Evolutionary conservation across 2,888 invertebrate species (phyloP).

Genomic region (Sinopyrophorus schimmeli): DNA sequence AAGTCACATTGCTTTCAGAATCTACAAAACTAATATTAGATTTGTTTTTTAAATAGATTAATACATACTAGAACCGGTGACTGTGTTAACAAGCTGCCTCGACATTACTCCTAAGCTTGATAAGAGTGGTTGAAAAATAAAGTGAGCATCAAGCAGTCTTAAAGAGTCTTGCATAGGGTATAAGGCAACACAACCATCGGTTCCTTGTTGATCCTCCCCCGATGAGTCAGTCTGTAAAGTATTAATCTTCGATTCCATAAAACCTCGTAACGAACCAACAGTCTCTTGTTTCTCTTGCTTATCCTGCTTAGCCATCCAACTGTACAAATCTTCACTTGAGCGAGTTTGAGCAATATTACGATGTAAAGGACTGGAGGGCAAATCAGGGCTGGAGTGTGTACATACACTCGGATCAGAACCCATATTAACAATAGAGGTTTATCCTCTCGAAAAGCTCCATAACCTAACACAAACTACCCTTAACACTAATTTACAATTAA

Average conservation of each 20-base stretch:
- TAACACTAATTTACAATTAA: not conserved
- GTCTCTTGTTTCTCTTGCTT: conserved; percentile 36
- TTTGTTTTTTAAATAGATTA: not conserved
- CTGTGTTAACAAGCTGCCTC: conserved; percentile 68
- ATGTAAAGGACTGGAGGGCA: conserved; percentile 52
- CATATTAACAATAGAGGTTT: conserved; percentile 55
- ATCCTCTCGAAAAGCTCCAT: conserved; percentile 75
- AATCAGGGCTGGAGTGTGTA: conserved; percentile 55
- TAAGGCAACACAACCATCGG: conserved; percentile 66
- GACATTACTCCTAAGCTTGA: conserved; percentile 90
- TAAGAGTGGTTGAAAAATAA: conserved; percentile 90
- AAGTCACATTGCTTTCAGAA: conserved; percentile 63
- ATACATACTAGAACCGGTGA: conserved; percentile 49
- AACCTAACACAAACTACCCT: conserved; percentile 59
- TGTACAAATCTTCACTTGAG: conserved; percentile 79
- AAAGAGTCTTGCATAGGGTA: conserved; percentile 83
- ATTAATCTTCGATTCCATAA: conserved; percentile 51
- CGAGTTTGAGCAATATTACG: conserved; percentile 46
- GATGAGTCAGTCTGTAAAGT: conserved; percentile 52
- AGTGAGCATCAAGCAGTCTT: conserved; percentile 86
- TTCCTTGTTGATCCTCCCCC: conserved; percentile 60
- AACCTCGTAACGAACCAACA: conserved; percentile 30
- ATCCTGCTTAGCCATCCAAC: conserved; percentile 92
- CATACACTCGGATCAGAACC: conserved; percentile 69
- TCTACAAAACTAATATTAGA: conserved; percentile 50